Conservation (phyloP, 2,113 vertebrate genomes). For the Oryzias melastigma region DNA sequence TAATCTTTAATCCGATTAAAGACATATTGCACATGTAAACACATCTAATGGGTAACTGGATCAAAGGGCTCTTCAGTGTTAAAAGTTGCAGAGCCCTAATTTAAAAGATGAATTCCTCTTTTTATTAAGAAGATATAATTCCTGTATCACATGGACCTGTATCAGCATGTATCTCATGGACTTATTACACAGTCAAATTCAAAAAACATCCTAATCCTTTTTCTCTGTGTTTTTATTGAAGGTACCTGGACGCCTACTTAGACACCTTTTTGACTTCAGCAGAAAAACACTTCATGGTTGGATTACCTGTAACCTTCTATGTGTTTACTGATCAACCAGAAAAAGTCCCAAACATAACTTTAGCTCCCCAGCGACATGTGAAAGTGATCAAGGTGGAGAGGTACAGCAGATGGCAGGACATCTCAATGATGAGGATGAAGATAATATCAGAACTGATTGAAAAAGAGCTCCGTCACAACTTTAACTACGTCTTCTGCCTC, state of each 20-base stretch:
- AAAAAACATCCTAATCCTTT: too few relatives aligned
- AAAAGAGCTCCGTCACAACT: constrained; percentile 39
- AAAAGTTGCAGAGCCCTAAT: too few relatives aligned
- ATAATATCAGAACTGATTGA: constrained; percentile 54
- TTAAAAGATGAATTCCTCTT: too few relatives aligned
- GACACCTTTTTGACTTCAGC: constrained; percentile 69
- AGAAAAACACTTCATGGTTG: constrained; percentile 75
- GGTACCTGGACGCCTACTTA: constrained; percentile 68
- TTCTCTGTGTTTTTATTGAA: constrained; percentile 35
- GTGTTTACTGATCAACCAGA: constrained; percentile 73
- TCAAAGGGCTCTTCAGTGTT: too few relatives aligned
- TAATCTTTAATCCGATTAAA: too few relatives aligned
- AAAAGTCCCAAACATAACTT: constrained; percentile 36
- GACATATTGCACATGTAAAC: too few relatives aligned
- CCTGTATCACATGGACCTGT: too few relatives aligned
- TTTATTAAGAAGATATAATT: too few relatives aligned
- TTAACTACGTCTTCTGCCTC: constrained; percentile 68
- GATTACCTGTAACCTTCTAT: constrained; percentile 72
- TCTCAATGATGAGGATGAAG: constrained; percentile 78
- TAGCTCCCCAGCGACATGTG: constrained; percentile 44
- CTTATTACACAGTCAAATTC: too few relatives aligned
- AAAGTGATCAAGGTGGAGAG: constrained; percentile 41
- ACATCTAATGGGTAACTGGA: too few relatives aligned
- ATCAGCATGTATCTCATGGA: too few relatives aligned
- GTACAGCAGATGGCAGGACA: constrained; percentile 75